phyloP scores from a whole-genome alignment of 2,797 vertebrate species.

The Anas georgica region DNA sequence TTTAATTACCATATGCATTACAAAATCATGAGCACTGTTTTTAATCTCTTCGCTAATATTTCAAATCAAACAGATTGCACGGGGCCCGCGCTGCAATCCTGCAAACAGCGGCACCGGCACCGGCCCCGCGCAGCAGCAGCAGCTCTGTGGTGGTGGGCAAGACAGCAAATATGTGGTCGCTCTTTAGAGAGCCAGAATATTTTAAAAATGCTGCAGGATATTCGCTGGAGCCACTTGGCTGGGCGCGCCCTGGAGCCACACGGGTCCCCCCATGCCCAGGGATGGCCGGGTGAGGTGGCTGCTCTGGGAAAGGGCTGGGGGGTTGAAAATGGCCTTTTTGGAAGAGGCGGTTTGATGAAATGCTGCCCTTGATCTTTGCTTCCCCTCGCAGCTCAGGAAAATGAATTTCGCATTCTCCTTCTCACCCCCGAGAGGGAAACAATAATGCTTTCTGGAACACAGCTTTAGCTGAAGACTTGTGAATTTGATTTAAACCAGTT shows the following conservation, averaged over 20 bases:
- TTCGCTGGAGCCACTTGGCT: fast-evolving
- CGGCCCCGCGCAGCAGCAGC: fast-evolving
- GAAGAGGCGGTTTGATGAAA: neutral
- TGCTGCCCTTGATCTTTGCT: neutral
- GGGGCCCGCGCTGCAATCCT: neutral
- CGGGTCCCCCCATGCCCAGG: fast-evolving
- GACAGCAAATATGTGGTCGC: fast-evolving
- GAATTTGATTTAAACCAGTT: conserved; percentile 32
- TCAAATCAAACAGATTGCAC: conserved; percentile 56
- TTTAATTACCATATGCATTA: conserved; percentile 71
- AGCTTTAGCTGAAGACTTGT: conserved; percentile 1
- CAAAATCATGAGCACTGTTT: conserved; percentile 64
- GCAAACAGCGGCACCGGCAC: neutral
- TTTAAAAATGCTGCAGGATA: neutral
- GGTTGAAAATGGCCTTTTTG: neutral
- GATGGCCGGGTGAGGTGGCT: fast-evolving
- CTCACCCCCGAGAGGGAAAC: neutral
- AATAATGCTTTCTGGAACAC: neutral
- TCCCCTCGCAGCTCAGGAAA: neutral
- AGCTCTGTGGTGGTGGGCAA: fast-evolving
- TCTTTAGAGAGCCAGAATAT: neutral
- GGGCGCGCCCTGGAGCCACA: neutral
- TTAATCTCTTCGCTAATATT: conserved; percentile 65
- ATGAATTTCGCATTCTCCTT: neutral
- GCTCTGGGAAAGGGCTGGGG: neutral